Percentiles rank a stretch among this genome's conserved stretches.
Conservation (phyloP, 1,140 invertebrate genomes). For the Ylistrum balloti region DNA sequence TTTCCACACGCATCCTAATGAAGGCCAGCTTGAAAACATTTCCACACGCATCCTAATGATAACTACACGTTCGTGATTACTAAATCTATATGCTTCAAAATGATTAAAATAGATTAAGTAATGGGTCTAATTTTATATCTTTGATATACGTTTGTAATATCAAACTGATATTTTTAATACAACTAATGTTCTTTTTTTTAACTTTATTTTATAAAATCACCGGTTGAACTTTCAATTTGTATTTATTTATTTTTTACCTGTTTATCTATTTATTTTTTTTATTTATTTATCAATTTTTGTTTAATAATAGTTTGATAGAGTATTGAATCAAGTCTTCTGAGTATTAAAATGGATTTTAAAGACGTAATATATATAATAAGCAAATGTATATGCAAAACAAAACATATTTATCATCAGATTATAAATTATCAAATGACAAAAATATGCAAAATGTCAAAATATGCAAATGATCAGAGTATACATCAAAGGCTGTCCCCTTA, state of each 20-base stretch:
- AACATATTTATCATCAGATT: neutral
- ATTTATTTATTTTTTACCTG: neutral
- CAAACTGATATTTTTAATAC: neutral
- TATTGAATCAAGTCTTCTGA: neutral
- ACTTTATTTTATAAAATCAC: neutral
- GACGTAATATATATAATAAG: neutral
- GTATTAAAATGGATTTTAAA: conserved; percentile 29
- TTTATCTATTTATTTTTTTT: too few species aligned
- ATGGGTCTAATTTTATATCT: too few species aligned
- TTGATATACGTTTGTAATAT: neutral
- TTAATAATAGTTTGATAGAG: neutral
- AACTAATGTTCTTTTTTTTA: neutral
- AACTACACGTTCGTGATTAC: neutral
- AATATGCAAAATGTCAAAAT: conserved; percentile 3
- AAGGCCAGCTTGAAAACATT: conserved; percentile 1
- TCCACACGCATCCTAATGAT: neutral
- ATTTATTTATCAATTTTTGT: too few species aligned
- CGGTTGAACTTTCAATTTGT: neutral
- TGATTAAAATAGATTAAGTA: neutral
- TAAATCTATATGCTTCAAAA: neutral
- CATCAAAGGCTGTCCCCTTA: too few species aligned
- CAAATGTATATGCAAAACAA: conserved; percentile 3
- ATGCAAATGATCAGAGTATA: neutral
- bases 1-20: neutral
- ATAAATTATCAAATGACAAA: conserved; percentile 27